These are phyloP conservation scores for Oreotrochilus melanogaster DNA, from an alignment of 2,113 vertebrate species.

Conservation along the genomic window DNA sequence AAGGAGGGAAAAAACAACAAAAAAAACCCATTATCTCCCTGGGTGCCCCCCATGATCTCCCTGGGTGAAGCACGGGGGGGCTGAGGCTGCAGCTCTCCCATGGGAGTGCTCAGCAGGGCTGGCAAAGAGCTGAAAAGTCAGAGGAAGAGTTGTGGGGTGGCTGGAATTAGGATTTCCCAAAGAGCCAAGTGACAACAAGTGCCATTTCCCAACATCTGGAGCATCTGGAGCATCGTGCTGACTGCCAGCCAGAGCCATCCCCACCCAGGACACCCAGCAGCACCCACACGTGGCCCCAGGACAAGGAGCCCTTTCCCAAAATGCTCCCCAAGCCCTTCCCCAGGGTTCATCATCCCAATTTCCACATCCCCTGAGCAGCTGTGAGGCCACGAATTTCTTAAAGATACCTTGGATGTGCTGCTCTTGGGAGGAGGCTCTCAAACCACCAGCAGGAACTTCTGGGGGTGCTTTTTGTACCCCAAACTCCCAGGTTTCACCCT, in stretches of 20 bases:
- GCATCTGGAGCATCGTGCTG: neutral
- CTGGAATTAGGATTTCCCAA: neutral
- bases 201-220: neutral
- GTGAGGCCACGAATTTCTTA: neutral
- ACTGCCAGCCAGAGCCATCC: neutral
- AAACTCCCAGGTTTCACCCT: rapidly evolving
- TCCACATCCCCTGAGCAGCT: rapidly evolving
- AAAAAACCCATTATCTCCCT: neutral
- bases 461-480: neutral
- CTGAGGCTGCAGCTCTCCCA: neutral
- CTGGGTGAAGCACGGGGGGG: neutral
- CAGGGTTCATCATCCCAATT: rapidly evolving
- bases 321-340: neutral
- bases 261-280: rapidly evolving
- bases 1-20: neutral
- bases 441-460: neutral
- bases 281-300: rapidly evolving
- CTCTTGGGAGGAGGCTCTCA: neutral
- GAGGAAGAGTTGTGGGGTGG: neutral
- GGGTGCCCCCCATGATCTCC: neutral
- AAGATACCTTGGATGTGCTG: rapidly evolving
- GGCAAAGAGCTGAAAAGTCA: neutral
- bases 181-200: neutral
- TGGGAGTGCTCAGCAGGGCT: neutral
- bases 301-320: neutral